Evolutionary conservation across 2,113 vertebrate genomes (phyloP).

Genomic region (Leptodactylus fuscus): DNA sequence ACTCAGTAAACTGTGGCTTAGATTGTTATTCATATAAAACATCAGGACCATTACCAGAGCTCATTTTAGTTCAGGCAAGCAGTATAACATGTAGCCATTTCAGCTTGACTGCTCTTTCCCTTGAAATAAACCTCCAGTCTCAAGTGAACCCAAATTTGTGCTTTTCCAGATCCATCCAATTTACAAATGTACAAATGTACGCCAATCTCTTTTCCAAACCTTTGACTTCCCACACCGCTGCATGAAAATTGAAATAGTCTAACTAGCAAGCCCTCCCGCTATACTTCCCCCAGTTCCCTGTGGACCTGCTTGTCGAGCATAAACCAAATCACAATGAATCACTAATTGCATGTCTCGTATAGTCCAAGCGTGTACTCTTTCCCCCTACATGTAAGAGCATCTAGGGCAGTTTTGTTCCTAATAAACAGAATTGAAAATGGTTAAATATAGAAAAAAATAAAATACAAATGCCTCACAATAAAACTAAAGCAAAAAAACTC

Average conservation of each 20-base stretch:
- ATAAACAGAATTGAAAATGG: not conserved
- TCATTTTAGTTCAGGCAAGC: not conserved
- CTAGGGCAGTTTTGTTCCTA: not conserved
- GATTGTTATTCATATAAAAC: too few relatives aligned
- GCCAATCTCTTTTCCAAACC: slow-evolving; percentile 21
- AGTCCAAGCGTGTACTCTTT: not conserved
- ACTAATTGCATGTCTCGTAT: slow-evolving; percentile 11
- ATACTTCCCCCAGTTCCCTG: not conserved
- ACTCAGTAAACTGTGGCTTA: too few relatives aligned
- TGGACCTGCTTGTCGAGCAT: not conserved
- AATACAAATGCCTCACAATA: not conserved
- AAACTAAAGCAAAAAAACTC: not conserved
- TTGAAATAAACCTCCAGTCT: not conserved
- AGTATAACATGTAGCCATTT: not conserved
- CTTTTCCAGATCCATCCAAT: slow-evolving; percentile 33
- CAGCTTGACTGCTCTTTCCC: not conserved
- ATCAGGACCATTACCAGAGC: not conserved
- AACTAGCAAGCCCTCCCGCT: slow-evolving; percentile 20
- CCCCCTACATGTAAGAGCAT: not conserved
- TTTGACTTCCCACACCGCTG: slow-evolving; percentile 22
- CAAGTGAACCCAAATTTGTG: not conserved
- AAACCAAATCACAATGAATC: slow-evolving; percentile 32
- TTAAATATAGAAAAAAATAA: not conserved
- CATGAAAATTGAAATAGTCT: slow-evolving; percentile 11
- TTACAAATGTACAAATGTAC: not conserved